Base-by-base conservation (phyloP, 2,113 vertebrate species). In the Dendrocopos noguchii region DNA sequence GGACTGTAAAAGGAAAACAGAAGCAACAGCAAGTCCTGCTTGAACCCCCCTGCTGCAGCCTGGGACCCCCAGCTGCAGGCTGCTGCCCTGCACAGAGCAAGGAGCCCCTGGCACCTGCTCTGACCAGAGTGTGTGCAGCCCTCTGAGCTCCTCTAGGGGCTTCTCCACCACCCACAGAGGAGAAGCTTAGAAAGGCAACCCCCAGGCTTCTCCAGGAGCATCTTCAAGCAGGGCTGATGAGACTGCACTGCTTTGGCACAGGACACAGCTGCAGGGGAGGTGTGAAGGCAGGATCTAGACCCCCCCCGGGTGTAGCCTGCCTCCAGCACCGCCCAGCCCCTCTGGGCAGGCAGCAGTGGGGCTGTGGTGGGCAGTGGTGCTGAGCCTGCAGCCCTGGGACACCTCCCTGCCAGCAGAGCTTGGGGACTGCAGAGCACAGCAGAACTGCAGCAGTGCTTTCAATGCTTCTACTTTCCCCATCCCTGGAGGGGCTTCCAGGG, bases 1-100 rank as follows among this genome's bases (percentile, higher is more conserved):
- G 94, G 93, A 59, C 76, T 83, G 82, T 29, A 91, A 90, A 90
- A 95, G 95, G 91, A 95, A 95, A 96, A 95, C 93, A 96, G 93
- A 91, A 93, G 65, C 56, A 2, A 57, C 80, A 87, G 42, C 78
- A 92, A 91, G 80, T 63, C 87, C 10, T 91, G 85, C 76, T 89
- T 96, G 94, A 95, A 94, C 91, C 73, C 87, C 80, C 88, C 52
- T 46, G 3, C 53, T 87, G 36, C 42, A 28, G 46, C 59, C 39
- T 2, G 0, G 46, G 52, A 82, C 63, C 42, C 33, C 65, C 65
- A 56, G 67, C 71, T 64, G 15, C 0, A 27, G 20, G 72, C 55
- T 5, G 5, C 17, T 70, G 12, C 1, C 0, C 16, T n/a, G n/a
- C 27, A 55, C 9, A 36, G 36, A 36, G 36, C 36, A 10, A 36